Evolutionary conservation across 2,113 vertebrate species (phyloP).

Genomic region (Monopterus albus): DNA sequence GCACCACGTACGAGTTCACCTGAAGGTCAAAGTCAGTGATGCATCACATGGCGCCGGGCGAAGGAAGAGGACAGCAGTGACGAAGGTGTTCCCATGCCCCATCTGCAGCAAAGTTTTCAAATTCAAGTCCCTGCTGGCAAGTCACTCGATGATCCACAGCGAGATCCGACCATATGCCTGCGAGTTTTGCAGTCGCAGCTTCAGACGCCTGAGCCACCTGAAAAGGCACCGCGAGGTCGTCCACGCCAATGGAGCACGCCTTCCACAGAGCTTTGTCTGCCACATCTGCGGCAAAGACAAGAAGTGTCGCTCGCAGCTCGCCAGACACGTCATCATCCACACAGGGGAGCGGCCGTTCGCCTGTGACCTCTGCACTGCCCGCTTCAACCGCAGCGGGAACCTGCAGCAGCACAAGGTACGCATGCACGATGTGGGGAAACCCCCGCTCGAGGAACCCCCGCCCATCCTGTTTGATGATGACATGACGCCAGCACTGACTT

Average conservation of each 20-base stretch:
- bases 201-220: conserved; percentile 70
- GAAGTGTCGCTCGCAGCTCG: conserved; percentile 74
- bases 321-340: conserved; percentile 70
- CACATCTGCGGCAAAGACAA: conserved; percentile 74
- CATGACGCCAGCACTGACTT: neutral
- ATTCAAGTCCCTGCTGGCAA: conserved; percentile 60
- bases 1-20: conserved; percentile 63
- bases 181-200: conserved; percentile 68
- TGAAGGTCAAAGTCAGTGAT: neutral
- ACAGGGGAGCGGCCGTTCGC: conserved; percentile 63
- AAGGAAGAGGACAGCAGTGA: fast-evolving
- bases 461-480: conserved; percentile 60
- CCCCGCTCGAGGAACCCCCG: neutral
- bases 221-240: conserved; percentile 66
- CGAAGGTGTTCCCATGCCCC: conserved; percentile 40
- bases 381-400: conserved; percentile 72
- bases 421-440: conserved; percentile 51
- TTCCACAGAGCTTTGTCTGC: conserved; percentile 58
- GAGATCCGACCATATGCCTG: conserved; percentile 60
- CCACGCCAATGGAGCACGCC: conserved; percentile 58
- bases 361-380: conserved; percentile 63
- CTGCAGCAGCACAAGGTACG: conserved; percentile 71
- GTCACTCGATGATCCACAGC: conserved; percentile 64
- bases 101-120: conserved; percentile 59
- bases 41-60: fast-evolving